phyloP scores from a whole-genome alignment of 2,113 vertebrate species.

The Onychostruthus taczanowskii region DNA sequence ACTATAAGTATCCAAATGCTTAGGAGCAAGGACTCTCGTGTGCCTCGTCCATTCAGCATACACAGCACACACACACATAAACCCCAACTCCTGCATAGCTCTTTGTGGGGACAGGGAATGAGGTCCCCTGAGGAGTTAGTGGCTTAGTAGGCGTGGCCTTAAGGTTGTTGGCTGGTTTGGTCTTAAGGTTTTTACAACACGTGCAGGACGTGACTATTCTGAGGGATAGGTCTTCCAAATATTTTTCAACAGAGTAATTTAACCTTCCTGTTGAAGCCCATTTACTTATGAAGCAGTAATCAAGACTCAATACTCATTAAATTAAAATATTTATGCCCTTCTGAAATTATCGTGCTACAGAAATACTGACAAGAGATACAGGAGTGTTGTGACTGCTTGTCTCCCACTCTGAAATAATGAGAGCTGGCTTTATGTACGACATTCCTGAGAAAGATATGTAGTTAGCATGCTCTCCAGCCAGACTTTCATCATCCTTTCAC shows the following conservation, averaged over 20 bases:
- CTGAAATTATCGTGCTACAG: neutral
- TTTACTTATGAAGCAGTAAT: neutral
- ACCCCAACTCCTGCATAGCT: neutral
- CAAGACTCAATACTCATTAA: neutral
- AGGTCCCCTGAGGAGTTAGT: neutral
- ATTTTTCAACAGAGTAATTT: neutral
- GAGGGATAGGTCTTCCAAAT: neutral
- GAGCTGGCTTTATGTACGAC: neutral
- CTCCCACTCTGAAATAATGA: neutral
- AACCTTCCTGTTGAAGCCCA: neutral
- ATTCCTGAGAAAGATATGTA: neutral
- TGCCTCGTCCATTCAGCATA: neutral
- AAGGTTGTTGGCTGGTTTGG: neutral
- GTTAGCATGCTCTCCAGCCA: neutral
- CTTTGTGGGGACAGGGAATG: neutral
- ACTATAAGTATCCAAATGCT: neutral
- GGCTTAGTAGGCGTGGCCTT: neutral
- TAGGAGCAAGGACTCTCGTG: accelerated
- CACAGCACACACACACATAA: neutral
- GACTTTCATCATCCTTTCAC: neutral
- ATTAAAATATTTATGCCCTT: neutral
- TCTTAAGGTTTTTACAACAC: neutral
- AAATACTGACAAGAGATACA: neutral
- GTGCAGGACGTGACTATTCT: neutral
- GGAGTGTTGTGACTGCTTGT: neutral